Evolutionary conservation across 2,888 invertebrate species (phyloP).

Genomic region (Syrista parreyssii): DNA sequence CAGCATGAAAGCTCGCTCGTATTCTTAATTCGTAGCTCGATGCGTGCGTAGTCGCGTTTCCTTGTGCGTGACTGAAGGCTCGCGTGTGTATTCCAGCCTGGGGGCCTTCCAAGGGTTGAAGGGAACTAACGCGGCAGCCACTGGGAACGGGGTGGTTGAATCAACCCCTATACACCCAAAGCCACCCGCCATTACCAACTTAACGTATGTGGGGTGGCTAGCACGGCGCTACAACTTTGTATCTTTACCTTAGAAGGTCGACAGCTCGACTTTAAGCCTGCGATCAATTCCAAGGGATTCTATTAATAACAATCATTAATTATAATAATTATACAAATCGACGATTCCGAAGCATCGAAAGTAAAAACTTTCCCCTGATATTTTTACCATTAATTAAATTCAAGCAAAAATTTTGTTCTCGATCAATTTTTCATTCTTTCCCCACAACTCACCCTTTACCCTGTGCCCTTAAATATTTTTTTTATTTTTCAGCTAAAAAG

Average conservation of each 20-base stretch:
- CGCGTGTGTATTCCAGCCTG: constrained; percentile 31
- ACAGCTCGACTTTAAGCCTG: background rate
- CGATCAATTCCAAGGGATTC: background rate
- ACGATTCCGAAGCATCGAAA: background rate
- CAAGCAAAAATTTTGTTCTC: background rate
- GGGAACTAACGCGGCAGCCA: background rate
- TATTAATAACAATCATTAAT: background rate
- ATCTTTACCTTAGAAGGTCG: background rate
- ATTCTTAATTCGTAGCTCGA: constrained; percentile 36
- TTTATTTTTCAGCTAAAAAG: background rate
- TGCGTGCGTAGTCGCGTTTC: constrained; percentile 28
- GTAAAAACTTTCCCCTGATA: background rate
- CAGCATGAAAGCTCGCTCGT: constrained; percentile 32
- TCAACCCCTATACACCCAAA: constrained; percentile 14
- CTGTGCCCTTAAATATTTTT: background rate
- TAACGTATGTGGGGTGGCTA: constrained; percentile 40
- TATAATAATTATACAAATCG: background rate
- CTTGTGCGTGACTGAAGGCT: constrained; percentile 29
- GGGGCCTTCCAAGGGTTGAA: background rate
- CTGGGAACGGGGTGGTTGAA: background rate
- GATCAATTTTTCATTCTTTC: background rate
- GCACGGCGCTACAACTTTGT: background rate
- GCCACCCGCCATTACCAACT: constrained; percentile 45
- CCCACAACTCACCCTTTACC: background rate
- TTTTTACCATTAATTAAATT: background rate